A percentile compares a stretch with the other conserved stretches of the same genome.
Evolutionary conservation across 2,888 invertebrate genomes (phyloP).

Genomic region (Dryobotodes eremita): DNA sequence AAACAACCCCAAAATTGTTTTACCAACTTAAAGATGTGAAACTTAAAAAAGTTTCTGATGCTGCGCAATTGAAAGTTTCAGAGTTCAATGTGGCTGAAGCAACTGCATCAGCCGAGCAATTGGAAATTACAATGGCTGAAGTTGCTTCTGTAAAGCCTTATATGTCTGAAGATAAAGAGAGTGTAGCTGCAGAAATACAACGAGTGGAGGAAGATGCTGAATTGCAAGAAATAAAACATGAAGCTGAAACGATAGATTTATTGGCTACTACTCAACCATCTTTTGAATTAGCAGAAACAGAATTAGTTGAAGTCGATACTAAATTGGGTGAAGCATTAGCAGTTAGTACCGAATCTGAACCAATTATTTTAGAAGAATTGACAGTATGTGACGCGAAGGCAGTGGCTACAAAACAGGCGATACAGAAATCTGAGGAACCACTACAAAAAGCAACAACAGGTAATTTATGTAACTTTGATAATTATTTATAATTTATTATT

Average conservation of each 20-base stretch:
- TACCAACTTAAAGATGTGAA: slow-evolving; percentile 36
- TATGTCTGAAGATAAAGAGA: slow-evolving; percentile 9
- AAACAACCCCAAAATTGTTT: slow-evolving; percentile 24
- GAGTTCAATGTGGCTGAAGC: slow-evolving; percentile 8
- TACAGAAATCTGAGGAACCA: slow-evolving; percentile 23
- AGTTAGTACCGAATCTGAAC: slow-evolving; percentile 4
- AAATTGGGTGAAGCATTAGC: slow-evolving; percentile 7
- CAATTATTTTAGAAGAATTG: slow-evolving; percentile 22
- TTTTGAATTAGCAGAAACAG: neutral
- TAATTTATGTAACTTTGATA: slow-evolving; percentile 24
- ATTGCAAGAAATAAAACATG: slow-evolving; percentile 9
- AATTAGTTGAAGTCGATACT: slow-evolving; percentile 1
- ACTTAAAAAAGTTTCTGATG: slow-evolving; percentile 20
- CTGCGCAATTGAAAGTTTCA: slow-evolving; percentile 4
- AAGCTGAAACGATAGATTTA: neutral
- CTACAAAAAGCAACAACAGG: slow-evolving; percentile 40
- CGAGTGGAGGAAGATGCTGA: neutral
- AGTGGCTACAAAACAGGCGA: neutral
- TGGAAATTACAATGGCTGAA: neutral
- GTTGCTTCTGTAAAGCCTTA: neutral
- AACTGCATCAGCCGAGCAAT: neutral
- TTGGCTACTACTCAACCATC: slow-evolving; percentile 7
- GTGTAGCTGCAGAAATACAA: neutral
- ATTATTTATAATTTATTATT: neutral
- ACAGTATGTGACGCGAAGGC: slow-evolving; percentile 14